These are phyloP conservation scores for Cetonia aurata DNA, from an alignment of 2,888 invertebrate species.

Conservation along the genomic window DNA sequence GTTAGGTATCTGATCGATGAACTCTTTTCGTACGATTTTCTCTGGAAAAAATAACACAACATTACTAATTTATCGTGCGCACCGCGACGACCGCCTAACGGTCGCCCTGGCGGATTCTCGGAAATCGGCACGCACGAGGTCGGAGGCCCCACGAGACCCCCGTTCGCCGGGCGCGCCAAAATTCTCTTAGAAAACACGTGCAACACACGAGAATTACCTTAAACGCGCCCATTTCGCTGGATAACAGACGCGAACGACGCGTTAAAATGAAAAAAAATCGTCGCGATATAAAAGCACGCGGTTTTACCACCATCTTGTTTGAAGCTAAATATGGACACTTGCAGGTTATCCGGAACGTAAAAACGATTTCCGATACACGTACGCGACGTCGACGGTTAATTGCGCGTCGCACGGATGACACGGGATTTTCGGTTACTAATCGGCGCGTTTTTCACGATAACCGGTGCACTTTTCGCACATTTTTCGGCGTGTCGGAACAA, in stretches of 20 bases:
- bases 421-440: conserved; percentile 9
- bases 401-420: conserved; percentile 30
- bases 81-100: background rate
- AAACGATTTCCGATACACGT: conserved; percentile 49
- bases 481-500: conserved; percentile 55
- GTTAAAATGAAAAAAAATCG: conserved; percentile 44
- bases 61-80: conserved; percentile 11
- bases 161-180: conserved; percentile 8
- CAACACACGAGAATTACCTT: conserved; percentile 20
- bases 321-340: conserved; percentile 61
- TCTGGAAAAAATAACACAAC: conserved; percentile 67
- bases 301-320: conserved; percentile 66
- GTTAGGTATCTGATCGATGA: conserved; percentile 77
- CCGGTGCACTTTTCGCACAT: conserved; percentile 49
- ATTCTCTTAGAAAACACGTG: background rate
- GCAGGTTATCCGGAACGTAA: conserved; percentile 66
- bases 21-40: conserved; percentile 71
- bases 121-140: conserved; percentile 38
- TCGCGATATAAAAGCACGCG: conserved; percentile 61
- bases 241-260: conserved; percentile 13
- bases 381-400: conserved; percentile 39
- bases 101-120: conserved; percentile 11
- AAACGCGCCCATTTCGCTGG: conserved; percentile 8
- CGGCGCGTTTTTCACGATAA: conserved; percentile 38
- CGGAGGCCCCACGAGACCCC: background rate